A percentile compares a stretch with the other conserved stretches of the same genome.
Conservation (phyloP, 2,888 invertebrate species). For the Automeris io region DNA sequence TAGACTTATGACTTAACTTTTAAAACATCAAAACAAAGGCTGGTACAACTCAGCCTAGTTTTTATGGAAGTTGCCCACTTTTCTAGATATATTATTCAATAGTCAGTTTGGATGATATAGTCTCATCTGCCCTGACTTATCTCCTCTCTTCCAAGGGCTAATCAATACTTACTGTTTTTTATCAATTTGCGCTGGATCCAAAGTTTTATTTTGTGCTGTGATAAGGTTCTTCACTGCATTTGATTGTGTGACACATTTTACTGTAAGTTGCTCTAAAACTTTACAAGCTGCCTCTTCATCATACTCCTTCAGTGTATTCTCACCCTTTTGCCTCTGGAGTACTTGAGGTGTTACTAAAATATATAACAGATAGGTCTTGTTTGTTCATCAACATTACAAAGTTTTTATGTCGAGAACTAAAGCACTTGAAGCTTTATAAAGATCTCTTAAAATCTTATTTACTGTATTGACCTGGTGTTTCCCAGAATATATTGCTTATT, state of each 20-base stretch:
- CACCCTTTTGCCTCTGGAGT: conserved; percentile 20
- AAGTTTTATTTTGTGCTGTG: conserved; percentile 23
- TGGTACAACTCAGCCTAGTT: no score
- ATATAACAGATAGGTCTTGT: background rate
- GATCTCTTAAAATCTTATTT: background rate
- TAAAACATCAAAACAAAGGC: no score
- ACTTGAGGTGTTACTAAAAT: conserved; percentile 34
- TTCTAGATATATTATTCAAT: no score
- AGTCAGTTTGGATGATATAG: no score
- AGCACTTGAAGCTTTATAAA: no score
- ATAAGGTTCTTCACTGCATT: conserved; percentile 39
- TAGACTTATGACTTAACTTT: no score
- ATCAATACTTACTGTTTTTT: conserved; percentile 44
- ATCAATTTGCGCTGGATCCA: conserved; percentile 36
- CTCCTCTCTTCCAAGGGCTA: no score
- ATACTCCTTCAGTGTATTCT: conserved; percentile 30
- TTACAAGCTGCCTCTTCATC: conserved; percentile 35
- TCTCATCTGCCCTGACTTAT: no score
- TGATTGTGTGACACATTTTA: conserved; percentile 41
- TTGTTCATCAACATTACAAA: background rate
- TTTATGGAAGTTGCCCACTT: no score
- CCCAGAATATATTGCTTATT: background rate
- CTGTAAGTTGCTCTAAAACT: conserved; percentile 41
- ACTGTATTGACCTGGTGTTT: background rate
- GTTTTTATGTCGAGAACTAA: background rate